Evolutionary conservation across 2,888 invertebrate species (phyloP).

Genomic region (Pyrocoelia pectoralis): DNA sequence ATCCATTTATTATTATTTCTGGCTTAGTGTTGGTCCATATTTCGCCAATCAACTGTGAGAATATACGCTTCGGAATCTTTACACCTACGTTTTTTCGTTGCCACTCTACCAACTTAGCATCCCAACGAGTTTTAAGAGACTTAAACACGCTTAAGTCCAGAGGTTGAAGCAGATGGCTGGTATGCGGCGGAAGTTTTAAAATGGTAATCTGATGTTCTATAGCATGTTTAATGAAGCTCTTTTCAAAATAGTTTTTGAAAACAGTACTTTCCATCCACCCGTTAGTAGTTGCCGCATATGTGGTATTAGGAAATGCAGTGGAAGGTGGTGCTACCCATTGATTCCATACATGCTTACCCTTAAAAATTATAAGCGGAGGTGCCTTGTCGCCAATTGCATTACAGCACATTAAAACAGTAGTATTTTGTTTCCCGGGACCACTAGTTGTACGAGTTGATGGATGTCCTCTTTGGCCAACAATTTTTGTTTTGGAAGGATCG

Average conservation of each 20-base stretch:
- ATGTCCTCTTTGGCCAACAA: conserved; percentile 28
- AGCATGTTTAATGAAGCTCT: too few relatives aligned
- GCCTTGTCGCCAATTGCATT: conserved; percentile 46
- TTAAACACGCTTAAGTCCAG: conserved; percentile 46
- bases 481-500: conserved; percentile 34
- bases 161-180: conserved; percentile 44
- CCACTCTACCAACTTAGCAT: conserved; percentile 26
- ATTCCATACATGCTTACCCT: conserved; percentile 53
- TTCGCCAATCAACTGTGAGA: too few relatives aligned
- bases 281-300: too few relatives aligned
- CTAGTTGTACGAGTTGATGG: conserved; percentile 30
- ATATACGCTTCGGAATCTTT: too few relatives aligned
- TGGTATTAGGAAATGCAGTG: too few relatives aligned
- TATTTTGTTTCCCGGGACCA: conserved; percentile 48
- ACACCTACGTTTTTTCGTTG: too few relatives aligned
- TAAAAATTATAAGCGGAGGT: conserved; percentile 51
- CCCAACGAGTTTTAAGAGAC: conserved; percentile 37
- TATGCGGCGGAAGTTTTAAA: conserved; percentile 43
- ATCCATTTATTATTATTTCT: too few relatives aligned
- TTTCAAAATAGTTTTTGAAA: too few relatives aligned
- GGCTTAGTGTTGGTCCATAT: too few relatives aligned
- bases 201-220: conserved; percentile 23
- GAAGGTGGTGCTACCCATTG: too few relatives aligned
- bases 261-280: too few relatives aligned
- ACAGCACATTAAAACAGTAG: conserved; percentile 43